Conservation (phyloP, 2,797 vertebrate genomes). For the Sphenodon punctatus region DNA sequence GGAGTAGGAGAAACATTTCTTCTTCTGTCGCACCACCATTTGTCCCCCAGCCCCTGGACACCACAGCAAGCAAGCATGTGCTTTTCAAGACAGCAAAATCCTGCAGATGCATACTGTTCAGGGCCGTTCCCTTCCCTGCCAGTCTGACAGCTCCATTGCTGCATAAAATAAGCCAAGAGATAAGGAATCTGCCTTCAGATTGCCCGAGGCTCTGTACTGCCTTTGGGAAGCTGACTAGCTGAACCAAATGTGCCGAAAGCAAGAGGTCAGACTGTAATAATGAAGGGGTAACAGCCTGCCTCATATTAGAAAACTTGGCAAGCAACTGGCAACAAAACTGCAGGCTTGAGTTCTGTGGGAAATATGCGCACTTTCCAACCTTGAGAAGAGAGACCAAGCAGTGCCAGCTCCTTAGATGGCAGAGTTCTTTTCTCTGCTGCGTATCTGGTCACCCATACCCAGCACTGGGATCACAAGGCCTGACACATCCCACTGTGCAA, state of each 20-base stretch:
- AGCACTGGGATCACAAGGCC: background rate
- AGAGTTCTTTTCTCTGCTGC: background rate
- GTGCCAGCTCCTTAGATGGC: background rate
- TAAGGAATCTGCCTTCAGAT: background rate
- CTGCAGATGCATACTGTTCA: background rate
- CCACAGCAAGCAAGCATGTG: background rate
- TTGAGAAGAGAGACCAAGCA: background rate
- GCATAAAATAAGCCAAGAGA: background rate
- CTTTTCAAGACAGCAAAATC: background rate
- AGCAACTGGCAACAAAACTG: background rate
- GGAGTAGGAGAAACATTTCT: background rate
- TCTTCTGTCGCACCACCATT: background rate
- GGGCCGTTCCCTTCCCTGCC: background rate
- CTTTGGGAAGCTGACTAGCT: background rate
- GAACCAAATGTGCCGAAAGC: background rate
- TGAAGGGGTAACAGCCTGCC: background rate
- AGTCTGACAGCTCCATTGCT: too few relatives aligned
- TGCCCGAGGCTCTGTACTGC: background rate
- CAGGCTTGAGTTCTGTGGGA: background rate
- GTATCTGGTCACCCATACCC: background rate
- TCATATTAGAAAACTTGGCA: background rate
- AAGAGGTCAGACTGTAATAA: background rate
- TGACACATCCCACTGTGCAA: too few relatives aligned
- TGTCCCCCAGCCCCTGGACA: too few relatives aligned
- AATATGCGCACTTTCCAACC: constrained; percentile 5